Conservation (phyloP, 2,797 vertebrate genomes). For the Danio aesculapii region DNA sequence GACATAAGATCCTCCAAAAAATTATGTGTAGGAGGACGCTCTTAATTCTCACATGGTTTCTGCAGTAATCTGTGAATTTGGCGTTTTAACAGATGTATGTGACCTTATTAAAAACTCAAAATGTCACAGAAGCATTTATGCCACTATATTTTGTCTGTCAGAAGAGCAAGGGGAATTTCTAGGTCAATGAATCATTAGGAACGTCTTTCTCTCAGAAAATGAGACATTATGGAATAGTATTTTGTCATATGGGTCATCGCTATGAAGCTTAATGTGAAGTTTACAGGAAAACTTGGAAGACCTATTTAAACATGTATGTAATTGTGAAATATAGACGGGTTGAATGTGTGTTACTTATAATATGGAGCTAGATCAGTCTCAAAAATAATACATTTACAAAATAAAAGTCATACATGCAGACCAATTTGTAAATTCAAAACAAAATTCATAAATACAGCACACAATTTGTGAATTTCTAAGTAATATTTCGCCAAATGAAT, state of each 20-base stretch:
- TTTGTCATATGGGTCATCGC: neutral
- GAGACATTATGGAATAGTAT: neutral
- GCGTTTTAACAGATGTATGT: neutral
- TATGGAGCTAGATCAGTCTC: too few relatives aligned
- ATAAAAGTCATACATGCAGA: too few relatives aligned
- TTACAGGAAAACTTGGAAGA: neutral
- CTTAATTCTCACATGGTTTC: constrained; percentile 17
- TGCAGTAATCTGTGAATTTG: constrained; percentile 5
- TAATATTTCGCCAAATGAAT: too few relatives aligned
- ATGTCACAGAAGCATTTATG: constrained; percentile 12
- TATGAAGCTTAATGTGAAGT: neutral
- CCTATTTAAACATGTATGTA: neutral
- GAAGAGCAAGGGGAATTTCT: neutral
- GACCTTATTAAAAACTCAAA: constrained; percentile 25
- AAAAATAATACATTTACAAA: too few relatives aligned
- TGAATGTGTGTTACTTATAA: constrained; percentile 3
- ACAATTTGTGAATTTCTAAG: too few relatives aligned
- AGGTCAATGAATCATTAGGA: constrained; percentile 34
- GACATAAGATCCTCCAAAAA: constrained; percentile 36
- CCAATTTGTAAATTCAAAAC: too few relatives aligned
- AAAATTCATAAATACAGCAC: too few relatives aligned
- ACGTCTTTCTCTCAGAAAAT: constrained; percentile 14
- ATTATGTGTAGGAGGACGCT: constrained; percentile 1
- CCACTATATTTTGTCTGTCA: constrained; percentile 15
- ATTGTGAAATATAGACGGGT: neutral